phyloP scores from a whole-genome alignment of 2,888 invertebrate species.

The Balanococcus diminutus region DNA sequence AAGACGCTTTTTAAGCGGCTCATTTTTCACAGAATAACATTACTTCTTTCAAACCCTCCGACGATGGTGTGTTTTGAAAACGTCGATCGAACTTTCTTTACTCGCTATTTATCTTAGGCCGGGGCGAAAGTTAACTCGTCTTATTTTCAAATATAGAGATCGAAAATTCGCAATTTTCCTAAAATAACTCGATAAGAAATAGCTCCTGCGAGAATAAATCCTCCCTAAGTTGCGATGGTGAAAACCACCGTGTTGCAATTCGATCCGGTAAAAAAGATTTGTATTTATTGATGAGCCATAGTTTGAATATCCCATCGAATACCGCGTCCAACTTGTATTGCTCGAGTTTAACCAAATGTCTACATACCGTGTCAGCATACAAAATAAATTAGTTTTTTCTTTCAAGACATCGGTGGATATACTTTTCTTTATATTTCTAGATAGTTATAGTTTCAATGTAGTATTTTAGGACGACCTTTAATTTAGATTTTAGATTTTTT shows the following conservation, averaged over 20 bases:
- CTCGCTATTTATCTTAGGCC: slow-evolving; percentile 48
- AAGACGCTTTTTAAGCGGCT: slow-evolving; percentile 7
- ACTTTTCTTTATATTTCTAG: too few relatives aligned
- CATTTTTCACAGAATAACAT: slow-evolving; percentile 16
- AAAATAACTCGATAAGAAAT: slow-evolving; percentile 55
- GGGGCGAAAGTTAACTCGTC: slow-evolving; percentile 42
- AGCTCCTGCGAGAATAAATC: slow-evolving; percentile 53
- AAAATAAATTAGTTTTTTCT: slow-evolving; percentile 51
- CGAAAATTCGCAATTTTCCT: slow-evolving; percentile 55
- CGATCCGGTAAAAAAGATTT: slow-evolving; percentile 54
- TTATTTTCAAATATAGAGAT: slow-evolving; percentile 46
- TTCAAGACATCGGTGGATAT: too few relatives aligned
- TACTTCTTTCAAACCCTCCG: not conserved
- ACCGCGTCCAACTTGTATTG: slow-evolving; percentile 20
- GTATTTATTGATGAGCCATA: slow-evolving; percentile 53
- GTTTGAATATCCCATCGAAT: slow-evolving; percentile 28
- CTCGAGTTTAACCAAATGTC: slow-evolving; percentile 53
- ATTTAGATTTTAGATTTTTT: too few relatives aligned
- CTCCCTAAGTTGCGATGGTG: slow-evolving; percentile 45
- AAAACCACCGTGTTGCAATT: slow-evolving; percentile 2
- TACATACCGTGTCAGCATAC: slow-evolving; percentile 47
- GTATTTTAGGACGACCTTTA: too few relatives aligned
- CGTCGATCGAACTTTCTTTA: slow-evolving; percentile 49
- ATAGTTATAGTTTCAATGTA: too few relatives aligned
- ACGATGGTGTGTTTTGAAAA: slow-evolving; percentile 21